Base-by-base conservation (phyloP, 2,113 vertebrate genomes). In the Genyomyrus donnyi region DNA sequence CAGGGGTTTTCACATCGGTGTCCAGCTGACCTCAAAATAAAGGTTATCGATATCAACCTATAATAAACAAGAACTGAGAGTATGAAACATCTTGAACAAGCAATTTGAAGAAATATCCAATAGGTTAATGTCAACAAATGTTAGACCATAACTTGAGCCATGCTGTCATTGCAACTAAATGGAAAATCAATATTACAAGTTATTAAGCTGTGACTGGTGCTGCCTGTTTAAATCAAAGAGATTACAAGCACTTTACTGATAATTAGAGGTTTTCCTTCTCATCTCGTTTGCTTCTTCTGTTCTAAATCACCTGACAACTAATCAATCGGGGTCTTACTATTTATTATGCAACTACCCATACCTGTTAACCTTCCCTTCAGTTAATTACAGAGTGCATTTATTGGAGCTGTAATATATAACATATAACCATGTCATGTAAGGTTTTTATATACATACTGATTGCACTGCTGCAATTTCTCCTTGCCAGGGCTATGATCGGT, bases 201-300 rank as follows among this genome's bases (percentile, higher is more conserved):
- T 62, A 42, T 89, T 90, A 77, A 74, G 87, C 62, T 84, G 84
- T 90, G 66, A 89, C 66, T 91, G 88, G 35, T 85, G 80, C 62
- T 87, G 50, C 86, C 91, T 77, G 52, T 77, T 90, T 89, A 89
- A 87, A 88, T 90, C 80, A 88, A 84, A 88, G 87, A 91, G 91
- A 89, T 91, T 87, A 89, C 87, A 70, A 89, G 66, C 88, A 87
- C 35, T 90, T 90, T 88, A 88, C 56, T 90, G 88, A 89, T 91
- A 90, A 91, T 91, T 90, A 90, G 62, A 70, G 77, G 53, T 45
- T 85, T 89, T 89, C 62, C 56, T 27, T 80, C 88, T 87, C 88
- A 46, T n/a, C 52, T 52, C 66, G 49, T 70, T 84, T 50, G 31
- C 74, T 39, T 27, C n/a, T 31, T 10, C 53, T 66, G 58, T 86